phyloP scores from a whole-genome alignment of 2,888 invertebrate species.

The Apomyelois bistriatella region DNA sequence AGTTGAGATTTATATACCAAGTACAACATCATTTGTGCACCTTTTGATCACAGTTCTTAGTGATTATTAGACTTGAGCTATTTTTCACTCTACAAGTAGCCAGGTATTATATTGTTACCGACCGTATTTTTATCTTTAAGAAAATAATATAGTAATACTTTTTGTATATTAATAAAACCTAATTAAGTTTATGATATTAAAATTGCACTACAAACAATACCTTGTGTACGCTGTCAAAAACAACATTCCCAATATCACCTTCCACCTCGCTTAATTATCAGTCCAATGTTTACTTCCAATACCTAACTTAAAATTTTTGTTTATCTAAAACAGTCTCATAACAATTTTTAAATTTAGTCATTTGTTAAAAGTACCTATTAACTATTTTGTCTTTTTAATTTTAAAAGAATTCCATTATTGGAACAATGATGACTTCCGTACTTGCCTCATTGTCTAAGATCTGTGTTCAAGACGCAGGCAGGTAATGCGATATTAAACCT shows the following conservation, averaged over 20 bases:
- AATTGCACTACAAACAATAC: conserved; percentile 30
- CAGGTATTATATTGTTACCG: too few relatives aligned
- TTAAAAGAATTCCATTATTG: too few relatives aligned
- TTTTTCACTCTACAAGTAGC: not conserved
- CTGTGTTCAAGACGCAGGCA: too few relatives aligned
- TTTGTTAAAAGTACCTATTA: too few relatives aligned
- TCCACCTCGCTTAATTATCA: not conserved
- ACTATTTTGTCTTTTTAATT: too few relatives aligned
- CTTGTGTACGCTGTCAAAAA: conserved; percentile 28
- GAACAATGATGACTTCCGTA: too few relatives aligned
- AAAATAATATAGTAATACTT: conserved; percentile 17
- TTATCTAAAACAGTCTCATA: conserved; percentile 5
- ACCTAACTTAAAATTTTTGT: too few relatives aligned
- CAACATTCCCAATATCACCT: not conserved
- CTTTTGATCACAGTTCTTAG: not conserved
- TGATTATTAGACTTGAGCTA: not conserved
- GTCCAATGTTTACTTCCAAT: not conserved
- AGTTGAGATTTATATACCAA: not conserved
- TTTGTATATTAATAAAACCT: not conserved
- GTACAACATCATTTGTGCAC: not conserved
- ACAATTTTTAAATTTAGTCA: not conserved
- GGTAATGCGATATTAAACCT: too few relatives aligned
- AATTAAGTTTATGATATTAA: conserved; percentile 16
- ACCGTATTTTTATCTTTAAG: not conserved
- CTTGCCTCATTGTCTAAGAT: too few relatives aligned